Evolutionary conservation across 2,797 vertebrate genomes (phyloP).

Genomic region (Scyliorhinus canicula): DNA sequence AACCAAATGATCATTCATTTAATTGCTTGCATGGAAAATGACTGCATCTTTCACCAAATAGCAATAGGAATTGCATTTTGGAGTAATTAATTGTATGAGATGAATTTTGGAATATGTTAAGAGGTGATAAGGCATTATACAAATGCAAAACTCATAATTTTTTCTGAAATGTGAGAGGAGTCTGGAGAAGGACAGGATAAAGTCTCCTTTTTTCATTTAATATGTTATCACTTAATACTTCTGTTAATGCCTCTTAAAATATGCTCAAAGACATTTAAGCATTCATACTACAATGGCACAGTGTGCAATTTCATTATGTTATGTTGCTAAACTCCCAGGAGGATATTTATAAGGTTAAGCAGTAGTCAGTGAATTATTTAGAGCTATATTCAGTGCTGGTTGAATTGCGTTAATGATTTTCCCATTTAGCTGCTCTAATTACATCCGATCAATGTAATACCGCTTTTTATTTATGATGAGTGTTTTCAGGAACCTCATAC

Average conservation of each 20-base stretch:
- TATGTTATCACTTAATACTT: neutral
- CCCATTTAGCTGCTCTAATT: neutral
- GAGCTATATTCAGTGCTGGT: neutral
- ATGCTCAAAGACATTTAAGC: neutral
- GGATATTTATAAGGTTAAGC: neutral
- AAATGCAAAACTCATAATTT: neutral
- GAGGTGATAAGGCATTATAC: neutral
- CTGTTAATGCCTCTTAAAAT: neutral
- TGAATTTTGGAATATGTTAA: neutral
- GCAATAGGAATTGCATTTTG: neutral
- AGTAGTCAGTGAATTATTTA: neutral
- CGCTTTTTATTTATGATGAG: neutral
- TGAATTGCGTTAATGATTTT: conserved; percentile 11
- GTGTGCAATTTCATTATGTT: neutral
- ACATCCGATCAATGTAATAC: neutral
- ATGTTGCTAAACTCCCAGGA: neutral
- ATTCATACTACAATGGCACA: neutral
- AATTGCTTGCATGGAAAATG: neutral
- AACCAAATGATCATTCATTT: neutral
- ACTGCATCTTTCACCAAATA: neutral
- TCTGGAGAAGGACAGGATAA: neutral
- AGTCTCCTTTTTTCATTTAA: neutral
- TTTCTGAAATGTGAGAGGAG: neutral
- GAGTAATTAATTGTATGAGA: neutral
- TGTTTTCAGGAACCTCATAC: neutral